These are phyloP conservation scores for Tetanocera ferruginea DNA, from an alignment of 2,888 invertebrate genomes.

Conservation along the genomic window DNA sequence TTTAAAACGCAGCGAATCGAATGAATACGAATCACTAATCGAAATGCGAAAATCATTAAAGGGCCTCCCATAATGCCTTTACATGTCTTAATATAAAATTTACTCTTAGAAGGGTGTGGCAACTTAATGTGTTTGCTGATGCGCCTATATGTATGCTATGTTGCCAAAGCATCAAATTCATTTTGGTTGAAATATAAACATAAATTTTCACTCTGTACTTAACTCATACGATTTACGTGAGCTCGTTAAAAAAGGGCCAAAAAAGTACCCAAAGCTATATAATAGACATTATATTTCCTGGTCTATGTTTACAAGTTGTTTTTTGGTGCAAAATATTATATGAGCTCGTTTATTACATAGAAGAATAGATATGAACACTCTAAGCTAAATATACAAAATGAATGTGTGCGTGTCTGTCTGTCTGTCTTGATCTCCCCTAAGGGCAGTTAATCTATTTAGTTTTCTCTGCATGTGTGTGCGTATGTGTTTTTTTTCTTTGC, in stretches of 20 bases:
- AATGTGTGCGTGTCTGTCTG: background rate
- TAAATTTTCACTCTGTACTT: constrained; percentile 33
- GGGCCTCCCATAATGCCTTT: no score
- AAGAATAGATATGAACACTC: constrained; percentile 2
- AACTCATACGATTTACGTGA: no score
- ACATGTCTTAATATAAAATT: background rate
- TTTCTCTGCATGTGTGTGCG: no score
- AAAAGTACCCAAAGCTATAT: background rate
- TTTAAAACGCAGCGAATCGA: background rate
- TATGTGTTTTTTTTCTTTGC: no score
- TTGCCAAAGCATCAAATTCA: background rate
- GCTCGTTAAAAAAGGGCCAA: no score
- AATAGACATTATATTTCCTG: no score
- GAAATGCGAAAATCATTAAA: background rate
- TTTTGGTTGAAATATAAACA: background rate
- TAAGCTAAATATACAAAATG: no score
- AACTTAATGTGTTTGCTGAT: background rate
- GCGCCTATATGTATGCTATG: background rate
- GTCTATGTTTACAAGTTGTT: background rate
- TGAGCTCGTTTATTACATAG: no score
- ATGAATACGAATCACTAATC: background rate
- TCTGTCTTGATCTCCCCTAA: constrained; percentile 11
- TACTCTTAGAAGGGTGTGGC: background rate
- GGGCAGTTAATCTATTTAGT: background rate
- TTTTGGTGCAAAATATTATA: constrained; percentile 27